These are phyloP conservation scores for Sminthurinus aureus DNA, from an alignment of 2,888 invertebrate species.

Conservation along the genomic window DNA sequence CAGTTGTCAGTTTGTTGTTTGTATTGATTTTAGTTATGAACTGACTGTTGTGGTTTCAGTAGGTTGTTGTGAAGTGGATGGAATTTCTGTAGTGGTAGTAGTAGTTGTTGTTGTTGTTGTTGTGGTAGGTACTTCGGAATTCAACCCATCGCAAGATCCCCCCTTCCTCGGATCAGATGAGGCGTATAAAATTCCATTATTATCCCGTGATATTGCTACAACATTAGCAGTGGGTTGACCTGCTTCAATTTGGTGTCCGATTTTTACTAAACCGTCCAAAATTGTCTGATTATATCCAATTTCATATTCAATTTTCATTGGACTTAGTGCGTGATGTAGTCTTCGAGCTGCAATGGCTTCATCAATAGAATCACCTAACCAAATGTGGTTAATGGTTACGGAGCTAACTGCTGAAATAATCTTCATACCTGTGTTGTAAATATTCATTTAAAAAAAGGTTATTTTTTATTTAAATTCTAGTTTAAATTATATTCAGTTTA, in stretches of 20 bases:
- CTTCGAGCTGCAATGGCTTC: neutral
- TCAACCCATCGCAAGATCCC: neutral
- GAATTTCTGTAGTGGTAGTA: too few species aligned
- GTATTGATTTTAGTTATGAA: too few species aligned
- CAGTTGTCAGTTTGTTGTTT: too few species aligned
- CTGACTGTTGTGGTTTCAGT: too few species aligned
- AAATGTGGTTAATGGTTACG: neutral
- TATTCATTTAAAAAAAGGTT: too few species aligned
- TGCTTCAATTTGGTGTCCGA: neutral
- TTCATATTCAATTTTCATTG: neutral
- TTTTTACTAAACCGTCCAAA: neutral
- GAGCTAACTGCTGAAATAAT: neutral
- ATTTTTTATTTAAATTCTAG: too few species aligned
- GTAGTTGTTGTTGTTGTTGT: too few species aligned
- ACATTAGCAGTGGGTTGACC: neutral
- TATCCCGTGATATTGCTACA: neutral
- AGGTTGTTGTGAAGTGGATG: too few species aligned
- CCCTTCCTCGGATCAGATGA: neutral
- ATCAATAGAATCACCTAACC: neutral
- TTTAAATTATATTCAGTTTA: too few species aligned
- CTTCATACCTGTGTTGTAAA: too few species aligned
- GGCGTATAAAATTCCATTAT: neutral
- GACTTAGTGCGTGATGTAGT: neutral
- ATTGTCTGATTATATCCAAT: neutral
- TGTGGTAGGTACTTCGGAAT: neutral